These are phyloP conservation scores for Cyprinodon tularosa DNA, from an alignment of 2,113 vertebrate genomes.

Conservation along the genomic window DNA sequence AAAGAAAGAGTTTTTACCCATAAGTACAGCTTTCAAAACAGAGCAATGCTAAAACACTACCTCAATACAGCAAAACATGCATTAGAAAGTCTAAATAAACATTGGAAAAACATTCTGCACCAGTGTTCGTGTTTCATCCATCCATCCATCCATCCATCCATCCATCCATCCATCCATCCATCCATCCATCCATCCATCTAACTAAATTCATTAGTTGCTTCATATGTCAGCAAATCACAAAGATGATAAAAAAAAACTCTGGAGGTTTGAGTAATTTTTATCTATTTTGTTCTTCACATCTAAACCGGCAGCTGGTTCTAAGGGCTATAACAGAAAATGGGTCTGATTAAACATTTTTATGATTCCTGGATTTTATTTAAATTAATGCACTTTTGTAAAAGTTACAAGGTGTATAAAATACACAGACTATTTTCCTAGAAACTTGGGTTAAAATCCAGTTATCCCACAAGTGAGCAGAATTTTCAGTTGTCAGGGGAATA, in stretches of 20 bases:
- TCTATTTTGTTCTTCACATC: neutral
- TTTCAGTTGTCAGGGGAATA: neutral
- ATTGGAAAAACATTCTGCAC: neutral
- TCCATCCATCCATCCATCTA: too few relatives aligned
- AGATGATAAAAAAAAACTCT: too few relatives aligned
- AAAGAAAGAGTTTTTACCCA: slow-evolving; percentile 43
- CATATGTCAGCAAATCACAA: too few relatives aligned
- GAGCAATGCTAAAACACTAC: neutral
- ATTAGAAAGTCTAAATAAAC: neutral
- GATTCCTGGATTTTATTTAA: neutral
- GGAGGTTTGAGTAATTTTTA: too few relatives aligned
- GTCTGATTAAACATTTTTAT: neutral
- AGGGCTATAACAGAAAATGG: neutral
- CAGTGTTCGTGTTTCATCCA: neutral
- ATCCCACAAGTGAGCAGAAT: neutral
- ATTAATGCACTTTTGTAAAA: neutral
- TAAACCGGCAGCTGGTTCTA: neutral
- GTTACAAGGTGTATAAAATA: neutral
- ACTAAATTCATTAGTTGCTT: too few relatives aligned
- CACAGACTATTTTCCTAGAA: neutral
- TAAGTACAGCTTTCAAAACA: slow-evolving; percentile 1
- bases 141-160: neutral
- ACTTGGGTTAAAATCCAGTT: neutral
- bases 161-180: too few relatives aligned
- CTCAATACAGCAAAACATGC: neutral